A percentile compares a stretch with the other conserved stretches of the same genome.
Evolutionary conservation across 1,140 invertebrate species (phyloP).

Genomic region (Belonocnema kinseyi): DNA sequence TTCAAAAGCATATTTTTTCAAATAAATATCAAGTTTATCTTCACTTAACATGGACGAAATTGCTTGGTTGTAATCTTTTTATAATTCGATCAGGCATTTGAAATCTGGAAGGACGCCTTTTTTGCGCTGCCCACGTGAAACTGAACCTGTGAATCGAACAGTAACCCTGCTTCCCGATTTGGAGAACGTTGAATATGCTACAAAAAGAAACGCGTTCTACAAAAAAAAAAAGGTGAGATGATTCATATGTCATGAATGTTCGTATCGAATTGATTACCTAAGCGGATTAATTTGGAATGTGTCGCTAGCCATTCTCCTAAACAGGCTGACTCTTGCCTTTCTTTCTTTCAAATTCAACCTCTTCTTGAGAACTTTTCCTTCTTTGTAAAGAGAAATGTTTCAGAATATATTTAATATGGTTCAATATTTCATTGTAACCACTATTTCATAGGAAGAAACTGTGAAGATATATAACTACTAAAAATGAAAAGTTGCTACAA

Average conservation of each 20-base stretch:
- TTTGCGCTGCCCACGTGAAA: constrained; percentile 6
- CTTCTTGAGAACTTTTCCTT: no score
- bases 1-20: no score
- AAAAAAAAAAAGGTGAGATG: constrained; percentile 25
- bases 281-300: neutral
- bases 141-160: neutral
- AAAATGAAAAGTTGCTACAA: no score
- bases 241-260: constrained; percentile 12
- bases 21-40: neutral
- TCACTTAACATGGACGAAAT: neutral
- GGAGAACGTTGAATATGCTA: neutral
- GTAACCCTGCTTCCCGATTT: constrained; percentile 10
- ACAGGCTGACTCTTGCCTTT: neutral
- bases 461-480: no score
- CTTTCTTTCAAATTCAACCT: neutral
- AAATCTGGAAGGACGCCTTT: neutral
- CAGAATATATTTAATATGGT: no score
- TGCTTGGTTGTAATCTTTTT: neutral
- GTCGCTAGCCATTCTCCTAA: neutral
- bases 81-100: neutral
- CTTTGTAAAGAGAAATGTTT: no score
- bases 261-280: constrained; percentile 18
- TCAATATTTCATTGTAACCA: no score
- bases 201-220: neutral
- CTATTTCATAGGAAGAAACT: no score